Conservation (phyloP, 37 sponge, comb jelly and placozoan genomes). For the Cliona cf. orientalis region DNA sequence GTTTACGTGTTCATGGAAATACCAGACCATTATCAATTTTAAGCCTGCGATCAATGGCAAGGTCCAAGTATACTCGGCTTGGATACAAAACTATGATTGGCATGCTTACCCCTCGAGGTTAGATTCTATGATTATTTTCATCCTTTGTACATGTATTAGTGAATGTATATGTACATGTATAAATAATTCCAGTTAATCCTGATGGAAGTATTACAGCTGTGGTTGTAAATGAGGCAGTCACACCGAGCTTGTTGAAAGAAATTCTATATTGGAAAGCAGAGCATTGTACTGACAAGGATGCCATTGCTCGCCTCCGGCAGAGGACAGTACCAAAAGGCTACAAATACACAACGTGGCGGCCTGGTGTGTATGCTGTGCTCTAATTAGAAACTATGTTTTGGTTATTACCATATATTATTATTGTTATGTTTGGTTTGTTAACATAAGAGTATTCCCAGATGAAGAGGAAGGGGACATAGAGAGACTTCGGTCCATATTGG, state of each 20-base stretch:
- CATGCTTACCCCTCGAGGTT: no score
- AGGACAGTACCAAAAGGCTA: conserved; percentile 27
- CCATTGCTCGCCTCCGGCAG: conserved; percentile 5
- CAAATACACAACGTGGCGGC: not conserved
- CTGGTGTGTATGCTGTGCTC: not conserved
- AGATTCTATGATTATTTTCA: no score
- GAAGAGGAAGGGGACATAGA: conserved; percentile 4
- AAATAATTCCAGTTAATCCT: conserved; percentile 11
- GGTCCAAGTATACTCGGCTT: no score
- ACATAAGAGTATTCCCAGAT: no score
- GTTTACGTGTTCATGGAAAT: not conserved
- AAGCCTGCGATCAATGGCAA: no score
- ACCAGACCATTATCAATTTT: no score
- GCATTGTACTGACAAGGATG: not conserved
- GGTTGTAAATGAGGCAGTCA: conserved; percentile 19
- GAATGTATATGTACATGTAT: no score
- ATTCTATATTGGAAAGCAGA: not conserved
- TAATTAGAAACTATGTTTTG: not conserved
- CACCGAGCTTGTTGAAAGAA: not conserved
- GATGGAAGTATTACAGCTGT: conserved; percentile 13
- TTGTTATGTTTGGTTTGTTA: no score
- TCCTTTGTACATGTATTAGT: no score
- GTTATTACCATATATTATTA: no score
- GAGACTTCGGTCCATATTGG: conserved; percentile 33
- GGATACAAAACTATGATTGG: no score